A percentile compares a stretch with the other conserved stretches of the same genome.
Conservation (phyloP, 2,797 vertebrate species). For the Sylvia borin region DNA sequence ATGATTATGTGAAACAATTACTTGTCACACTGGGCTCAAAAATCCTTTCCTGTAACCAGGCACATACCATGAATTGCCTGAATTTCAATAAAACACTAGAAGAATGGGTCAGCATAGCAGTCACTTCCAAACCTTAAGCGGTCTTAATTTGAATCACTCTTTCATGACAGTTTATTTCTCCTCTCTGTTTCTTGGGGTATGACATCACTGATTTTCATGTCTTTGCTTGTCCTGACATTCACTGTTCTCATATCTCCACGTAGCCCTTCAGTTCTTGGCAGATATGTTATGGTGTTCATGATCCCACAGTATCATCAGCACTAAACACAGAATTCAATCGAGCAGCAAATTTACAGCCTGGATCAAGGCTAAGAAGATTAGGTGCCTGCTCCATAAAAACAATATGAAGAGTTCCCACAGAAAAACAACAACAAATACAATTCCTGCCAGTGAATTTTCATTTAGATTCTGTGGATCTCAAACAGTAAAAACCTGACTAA, state of each 20-base stretch:
- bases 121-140: neutral
- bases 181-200: neutral
- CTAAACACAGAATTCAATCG: constrained; percentile 37
- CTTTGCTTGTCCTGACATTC: neutral
- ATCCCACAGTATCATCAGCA: neutral
- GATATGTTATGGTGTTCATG: neutral
- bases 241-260: neutral
- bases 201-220: neutral
- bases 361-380: constrained; percentile 38
- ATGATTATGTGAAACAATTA: neutral
- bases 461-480: neutral
- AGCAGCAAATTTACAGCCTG: constrained; percentile 22
- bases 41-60: neutral
- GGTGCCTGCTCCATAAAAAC: neutral
- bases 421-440: neutral
- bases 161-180: neutral
- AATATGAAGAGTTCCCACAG: neutral
- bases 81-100: neutral
- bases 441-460: neutral
- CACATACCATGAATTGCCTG: neutral
- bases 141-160: neutral
- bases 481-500: constrained; percentile 4
- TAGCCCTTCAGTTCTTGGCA: neutral
- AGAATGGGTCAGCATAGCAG: neutral
- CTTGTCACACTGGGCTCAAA: neutral